Evolutionary conservation across 2,113 vertebrate species (phyloP).

Genomic region (Dasyornis broadbenti): DNA sequence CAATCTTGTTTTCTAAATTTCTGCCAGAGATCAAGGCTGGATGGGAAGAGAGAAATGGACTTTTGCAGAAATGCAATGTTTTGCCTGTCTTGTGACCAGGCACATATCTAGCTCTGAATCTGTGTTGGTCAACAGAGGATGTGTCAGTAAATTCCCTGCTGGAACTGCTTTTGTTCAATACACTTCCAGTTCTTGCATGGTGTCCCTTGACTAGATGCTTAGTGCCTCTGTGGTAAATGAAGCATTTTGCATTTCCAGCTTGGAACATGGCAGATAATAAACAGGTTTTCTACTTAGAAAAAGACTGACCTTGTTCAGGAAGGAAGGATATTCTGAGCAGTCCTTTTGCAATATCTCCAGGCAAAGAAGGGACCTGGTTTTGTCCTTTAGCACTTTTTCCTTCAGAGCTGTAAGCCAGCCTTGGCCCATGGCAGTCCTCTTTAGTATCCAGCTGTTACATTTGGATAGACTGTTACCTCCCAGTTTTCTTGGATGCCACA

Average conservation of each 20-base stretch:
- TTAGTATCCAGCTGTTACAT: background rate
- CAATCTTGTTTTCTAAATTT: background rate
- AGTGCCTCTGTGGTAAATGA: background rate
- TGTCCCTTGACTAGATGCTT: background rate
- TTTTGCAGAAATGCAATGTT: background rate
- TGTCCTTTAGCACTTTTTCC: background rate
- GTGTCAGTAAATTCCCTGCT: background rate
- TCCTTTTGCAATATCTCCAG: background rate
- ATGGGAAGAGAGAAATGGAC: background rate
- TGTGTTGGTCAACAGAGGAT: background rate
- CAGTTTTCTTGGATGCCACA: background rate
- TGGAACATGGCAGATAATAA: background rate
- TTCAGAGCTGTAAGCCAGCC: background rate
- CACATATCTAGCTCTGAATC: background rate
- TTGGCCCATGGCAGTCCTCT: background rate
- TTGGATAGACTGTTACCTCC: background rate
- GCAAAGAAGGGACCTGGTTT: background rate
- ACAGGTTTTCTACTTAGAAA: background rate
- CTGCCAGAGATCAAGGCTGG: background rate
- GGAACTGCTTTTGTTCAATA: background rate
- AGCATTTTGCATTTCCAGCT: background rate
- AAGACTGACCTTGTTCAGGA: background rate
- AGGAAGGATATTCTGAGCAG: background rate
- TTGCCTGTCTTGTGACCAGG: background rate
- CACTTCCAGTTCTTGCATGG: background rate